These are phyloP conservation scores for Popillia japonica DNA, from an alignment of 1,140 invertebrate genomes.

Conservation along the genomic window DNA sequence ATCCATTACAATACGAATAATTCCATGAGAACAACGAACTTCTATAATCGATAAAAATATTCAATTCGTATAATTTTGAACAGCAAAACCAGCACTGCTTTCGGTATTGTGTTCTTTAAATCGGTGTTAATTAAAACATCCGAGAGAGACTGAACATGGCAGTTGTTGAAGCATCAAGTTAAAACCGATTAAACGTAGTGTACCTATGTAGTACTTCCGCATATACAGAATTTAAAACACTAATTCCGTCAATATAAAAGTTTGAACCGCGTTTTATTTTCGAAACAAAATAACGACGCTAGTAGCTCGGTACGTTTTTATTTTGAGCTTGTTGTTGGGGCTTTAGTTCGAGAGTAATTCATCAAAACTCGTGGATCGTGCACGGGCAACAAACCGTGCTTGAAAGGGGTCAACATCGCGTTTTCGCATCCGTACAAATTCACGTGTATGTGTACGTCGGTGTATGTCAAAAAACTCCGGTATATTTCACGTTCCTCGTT, in stretches of 20 bases:
- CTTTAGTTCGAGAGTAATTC: constrained; percentile 20
- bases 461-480: neutral
- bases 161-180: neutral
- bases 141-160: neutral
- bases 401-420: constrained; percentile 8
- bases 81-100: too few relatives aligned
- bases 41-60: neutral
- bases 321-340: neutral
- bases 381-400: constrained; percentile 13
- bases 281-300: neutral
- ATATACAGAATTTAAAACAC: constrained; percentile 9
- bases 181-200: constrained; percentile 7
- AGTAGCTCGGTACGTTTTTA: neutral
- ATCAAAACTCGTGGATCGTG: constrained; percentile 26
- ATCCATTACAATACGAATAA: too few relatives aligned
- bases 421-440: neutral
- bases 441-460: neutral
- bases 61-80: neutral
- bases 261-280: constrained; percentile 22
- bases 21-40: too few relatives aligned
- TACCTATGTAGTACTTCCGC: neutral
- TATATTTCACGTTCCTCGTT: constrained; percentile 14
- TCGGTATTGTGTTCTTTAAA: neutral
- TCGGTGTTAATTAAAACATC: constrained; percentile 13
- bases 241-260: constrained; percentile 16